phyloP scores from a whole-genome alignment of 2,797 vertebrate genomes.

The Vespertilio murinus region DNA sequence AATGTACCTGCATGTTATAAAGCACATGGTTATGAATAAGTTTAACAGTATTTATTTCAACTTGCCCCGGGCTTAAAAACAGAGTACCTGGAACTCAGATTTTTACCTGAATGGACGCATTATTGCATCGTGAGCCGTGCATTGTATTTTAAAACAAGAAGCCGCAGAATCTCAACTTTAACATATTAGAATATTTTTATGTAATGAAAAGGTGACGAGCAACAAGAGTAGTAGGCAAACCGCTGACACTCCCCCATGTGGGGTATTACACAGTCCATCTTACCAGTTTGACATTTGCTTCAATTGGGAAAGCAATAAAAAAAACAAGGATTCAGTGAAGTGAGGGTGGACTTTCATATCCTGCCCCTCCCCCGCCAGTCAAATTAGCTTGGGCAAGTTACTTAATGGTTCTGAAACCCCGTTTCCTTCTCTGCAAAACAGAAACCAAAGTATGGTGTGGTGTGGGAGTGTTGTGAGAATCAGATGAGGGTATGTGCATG shows the following conservation, averaged over 20 bases:
- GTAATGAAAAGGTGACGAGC: background rate
- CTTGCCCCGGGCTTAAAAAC: constrained; percentile 15
- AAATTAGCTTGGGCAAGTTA: background rate
- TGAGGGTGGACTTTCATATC: background rate
- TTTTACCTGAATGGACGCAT: background rate
- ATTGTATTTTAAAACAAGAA: constrained; percentile 44
- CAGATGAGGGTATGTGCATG: background rate
- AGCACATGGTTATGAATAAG: background rate
- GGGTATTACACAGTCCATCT: background rate
- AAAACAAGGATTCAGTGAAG: background rate
- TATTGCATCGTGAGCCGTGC: background rate
- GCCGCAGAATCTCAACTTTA: background rate
- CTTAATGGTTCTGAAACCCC: constrained; percentile 28
- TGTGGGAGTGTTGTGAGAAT: background rate
- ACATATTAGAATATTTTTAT: constrained; percentile 5
- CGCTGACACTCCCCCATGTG: background rate
- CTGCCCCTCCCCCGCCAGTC: background rate
- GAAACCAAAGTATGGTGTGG: constrained; percentile 3
- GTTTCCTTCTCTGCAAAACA: constrained; percentile 47
- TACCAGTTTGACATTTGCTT: background rate
- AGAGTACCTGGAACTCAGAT: constrained; percentile 2
- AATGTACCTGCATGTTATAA: background rate
- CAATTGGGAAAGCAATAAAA: background rate
- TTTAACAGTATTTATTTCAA: constrained; percentile 24
- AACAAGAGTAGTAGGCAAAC: background rate